phyloP scores from a whole-genome alignment of 1,140 invertebrate genomes.

The Papilio dardanus region DNA sequence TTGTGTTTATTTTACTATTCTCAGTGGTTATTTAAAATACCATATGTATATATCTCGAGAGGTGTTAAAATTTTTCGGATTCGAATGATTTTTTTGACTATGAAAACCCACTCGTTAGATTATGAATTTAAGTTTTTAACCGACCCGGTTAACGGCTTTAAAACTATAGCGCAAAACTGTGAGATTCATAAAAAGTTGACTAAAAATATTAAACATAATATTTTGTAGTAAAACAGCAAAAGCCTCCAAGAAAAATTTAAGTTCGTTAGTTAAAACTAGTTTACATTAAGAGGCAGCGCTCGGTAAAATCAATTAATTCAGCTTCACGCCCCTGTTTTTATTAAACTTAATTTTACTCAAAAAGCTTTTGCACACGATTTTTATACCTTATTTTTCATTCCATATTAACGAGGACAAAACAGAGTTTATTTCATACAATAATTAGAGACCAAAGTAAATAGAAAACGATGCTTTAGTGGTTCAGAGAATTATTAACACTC shows the following conservation, averaged over 20 bases:
- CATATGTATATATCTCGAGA: too few species aligned
- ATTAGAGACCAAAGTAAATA: neutral
- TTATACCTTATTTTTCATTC: neutral
- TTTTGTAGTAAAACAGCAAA: neutral
- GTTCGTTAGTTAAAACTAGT: conserved; percentile 15
- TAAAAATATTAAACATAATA: neutral
- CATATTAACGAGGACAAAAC: neutral
- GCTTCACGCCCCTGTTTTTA: conserved; percentile 18
- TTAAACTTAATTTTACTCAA: neutral
- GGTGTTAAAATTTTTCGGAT: too few species aligned
- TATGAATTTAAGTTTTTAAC: too few species aligned
- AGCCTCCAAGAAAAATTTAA: conserved; percentile 8
- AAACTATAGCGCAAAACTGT: neutral
- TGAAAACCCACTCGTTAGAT: too few species aligned
- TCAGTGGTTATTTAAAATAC: too few species aligned
- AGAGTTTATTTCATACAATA: too few species aligned
- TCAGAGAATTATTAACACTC: neutral
- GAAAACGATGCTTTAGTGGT: neutral
- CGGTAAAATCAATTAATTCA: conserved; percentile 23
- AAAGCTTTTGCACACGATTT: neutral
- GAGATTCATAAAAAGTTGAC: neutral
- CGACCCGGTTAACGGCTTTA: too few species aligned
- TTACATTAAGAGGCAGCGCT: conserved; percentile 22
- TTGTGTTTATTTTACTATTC: too few species aligned
- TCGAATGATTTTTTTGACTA: too few species aligned